Percentiles rank a stretch among this genome's conserved stretches.
phyloP scores from a whole-genome alignment of 2,113 vertebrate genomes.

The Panthera uncia region DNA sequence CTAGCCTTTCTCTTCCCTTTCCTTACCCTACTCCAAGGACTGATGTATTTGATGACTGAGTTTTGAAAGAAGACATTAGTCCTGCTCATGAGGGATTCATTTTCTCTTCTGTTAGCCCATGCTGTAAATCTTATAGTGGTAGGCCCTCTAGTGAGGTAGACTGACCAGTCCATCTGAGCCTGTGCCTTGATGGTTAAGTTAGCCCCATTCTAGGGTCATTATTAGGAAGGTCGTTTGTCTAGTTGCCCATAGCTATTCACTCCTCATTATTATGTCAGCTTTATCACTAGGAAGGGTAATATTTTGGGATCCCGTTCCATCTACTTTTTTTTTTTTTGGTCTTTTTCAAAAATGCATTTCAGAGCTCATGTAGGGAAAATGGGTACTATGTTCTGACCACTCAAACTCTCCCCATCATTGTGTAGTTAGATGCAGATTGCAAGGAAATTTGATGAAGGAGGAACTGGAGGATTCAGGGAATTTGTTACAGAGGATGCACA shows the following conservation, averaged over 20 bases:
- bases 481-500: neutral
- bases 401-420: neutral
- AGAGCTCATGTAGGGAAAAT: neutral
- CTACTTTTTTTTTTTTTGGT: neutral
- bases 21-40: neutral
- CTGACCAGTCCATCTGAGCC: neutral
- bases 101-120: neutral
- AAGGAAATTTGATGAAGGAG: neutral
- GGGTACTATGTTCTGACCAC: neutral
- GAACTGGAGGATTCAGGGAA: neutral
- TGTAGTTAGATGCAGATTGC: neutral
- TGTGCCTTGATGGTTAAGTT: neutral
- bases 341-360: neutral
- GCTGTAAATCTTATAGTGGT: neutral
- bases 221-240: neutral
- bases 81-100: neutral
- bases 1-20: neutral
- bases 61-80: slow-evolving; percentile 8
- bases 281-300: neutral
- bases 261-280: neutral
- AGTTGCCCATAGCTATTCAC: neutral
- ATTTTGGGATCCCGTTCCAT: neutral
- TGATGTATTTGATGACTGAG: neutral
- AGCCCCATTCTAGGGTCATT: neutral
- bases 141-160: neutral